Evolutionary conservation across 1,140 invertebrate genomes (phyloP).

Genomic region (Cardiocondyla obscurior): DNA sequence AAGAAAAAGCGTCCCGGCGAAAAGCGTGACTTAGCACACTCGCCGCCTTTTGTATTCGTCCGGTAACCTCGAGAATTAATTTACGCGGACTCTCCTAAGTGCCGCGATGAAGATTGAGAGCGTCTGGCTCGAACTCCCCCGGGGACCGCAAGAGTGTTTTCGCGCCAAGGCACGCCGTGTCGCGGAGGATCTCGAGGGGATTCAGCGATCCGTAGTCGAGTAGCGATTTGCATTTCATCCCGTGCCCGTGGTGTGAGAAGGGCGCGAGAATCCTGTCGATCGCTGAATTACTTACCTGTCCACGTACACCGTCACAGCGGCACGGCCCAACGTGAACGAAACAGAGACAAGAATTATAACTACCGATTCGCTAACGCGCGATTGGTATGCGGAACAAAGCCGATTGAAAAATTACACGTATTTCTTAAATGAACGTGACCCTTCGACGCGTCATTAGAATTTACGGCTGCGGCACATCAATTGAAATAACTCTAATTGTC

Average conservation of each 20-base stretch:
- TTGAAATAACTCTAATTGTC: background rate
- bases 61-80: slow-evolving; percentile 65
- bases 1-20: slow-evolving; percentile 54
- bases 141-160: slow-evolving; percentile 61
- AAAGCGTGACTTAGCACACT: slow-evolving; percentile 66
- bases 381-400: slow-evolving; percentile 31
- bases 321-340: background rate
- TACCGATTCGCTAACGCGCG: slow-evolving; percentile 13
- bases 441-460: slow-evolving; percentile 19
- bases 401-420: slow-evolving; percentile 26
- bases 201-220: slow-evolving; percentile 66
- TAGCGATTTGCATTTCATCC: slow-evolving; percentile 69
- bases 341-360: slow-evolving; percentile 48
- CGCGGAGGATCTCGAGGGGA: slow-evolving; percentile 62
- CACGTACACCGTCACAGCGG: slow-evolving; percentile 58
- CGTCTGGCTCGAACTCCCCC: slow-evolving; percentile 53
- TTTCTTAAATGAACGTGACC: slow-evolving; percentile 1
- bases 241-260: slow-evolving; percentile 43
- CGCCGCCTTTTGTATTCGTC: slow-evolving; percentile 61
- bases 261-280: slow-evolving; percentile 58
- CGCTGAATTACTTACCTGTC: slow-evolving; percentile 71
- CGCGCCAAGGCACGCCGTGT: slow-evolving; percentile 58
- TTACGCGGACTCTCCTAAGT: slow-evolving; percentile 64
- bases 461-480: background rate
- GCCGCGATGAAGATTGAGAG: slow-evolving; percentile 70